These are phyloP conservation scores for Oncorhynchus tshawytscha DNA, from an alignment of 2,113 vertebrate genomes.

Conservation along the genomic window DNA sequence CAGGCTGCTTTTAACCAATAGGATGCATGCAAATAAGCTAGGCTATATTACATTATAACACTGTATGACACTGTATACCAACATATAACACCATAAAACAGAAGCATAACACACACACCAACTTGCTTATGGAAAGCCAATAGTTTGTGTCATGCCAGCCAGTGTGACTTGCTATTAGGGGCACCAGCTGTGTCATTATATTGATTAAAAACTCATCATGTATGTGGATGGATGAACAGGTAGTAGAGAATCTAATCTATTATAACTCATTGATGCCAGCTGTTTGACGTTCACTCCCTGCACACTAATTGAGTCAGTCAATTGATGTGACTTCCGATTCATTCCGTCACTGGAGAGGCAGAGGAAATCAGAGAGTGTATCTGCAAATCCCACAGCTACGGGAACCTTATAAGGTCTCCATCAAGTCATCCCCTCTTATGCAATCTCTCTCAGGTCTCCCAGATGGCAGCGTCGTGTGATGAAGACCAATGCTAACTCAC, in stretches of 20 bases:
- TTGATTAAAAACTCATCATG: not conserved
- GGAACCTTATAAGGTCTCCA: not conserved
- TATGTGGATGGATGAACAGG: not conserved
- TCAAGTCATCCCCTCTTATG: not conserved
- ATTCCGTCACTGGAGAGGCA: not conserved
- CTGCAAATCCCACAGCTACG: not conserved
- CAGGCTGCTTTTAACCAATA: no score
- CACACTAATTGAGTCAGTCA: not conserved
- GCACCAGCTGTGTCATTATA: no score
- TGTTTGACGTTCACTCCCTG: not conserved
- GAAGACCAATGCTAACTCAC: not conserved
- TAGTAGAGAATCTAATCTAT: not conserved
- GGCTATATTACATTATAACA: no score
- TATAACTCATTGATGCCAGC: slow-evolving; percentile 5
- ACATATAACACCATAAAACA: no score
- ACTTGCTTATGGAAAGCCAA: no score
- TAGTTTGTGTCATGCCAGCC: no score
- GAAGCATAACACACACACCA: no score
- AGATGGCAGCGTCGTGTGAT: not conserved
- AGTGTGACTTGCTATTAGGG: no score
- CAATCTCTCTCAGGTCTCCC: not conserved
- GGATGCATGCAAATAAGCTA: not conserved
- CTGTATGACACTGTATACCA: no score
- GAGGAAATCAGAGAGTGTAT: not conserved
- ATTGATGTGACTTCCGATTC: not conserved